Conservation (phyloP, 2,797 vertebrate genomes). For the Macropodus opercularis region DNA sequence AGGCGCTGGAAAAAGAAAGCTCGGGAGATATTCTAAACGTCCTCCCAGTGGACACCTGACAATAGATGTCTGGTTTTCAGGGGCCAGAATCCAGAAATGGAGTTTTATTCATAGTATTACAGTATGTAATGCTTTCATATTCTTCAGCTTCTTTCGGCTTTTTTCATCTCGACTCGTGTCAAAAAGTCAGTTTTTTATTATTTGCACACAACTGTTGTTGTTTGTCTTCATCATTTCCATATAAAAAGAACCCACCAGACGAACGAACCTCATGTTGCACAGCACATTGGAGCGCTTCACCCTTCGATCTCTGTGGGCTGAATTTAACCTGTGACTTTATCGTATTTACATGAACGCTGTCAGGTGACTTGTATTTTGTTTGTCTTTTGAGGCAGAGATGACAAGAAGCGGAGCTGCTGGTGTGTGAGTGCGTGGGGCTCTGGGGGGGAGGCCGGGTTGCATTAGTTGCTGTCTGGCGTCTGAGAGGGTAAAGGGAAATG, state of each 20-base stretch:
- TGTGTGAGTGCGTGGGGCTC: slow-evolving; percentile 65
- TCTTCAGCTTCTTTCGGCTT: not conserved
- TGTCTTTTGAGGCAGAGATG: slow-evolving; percentile 28
- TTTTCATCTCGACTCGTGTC: slow-evolving; percentile 16
- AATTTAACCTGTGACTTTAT: slow-evolving; percentile 39
- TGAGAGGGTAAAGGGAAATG: slow-evolving; percentile 70
- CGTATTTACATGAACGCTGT: slow-evolving; percentile 41
- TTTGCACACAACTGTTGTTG: not conserved
- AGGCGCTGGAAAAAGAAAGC: slow-evolving; percentile 49
- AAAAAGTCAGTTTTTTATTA: slow-evolving; percentile 16
- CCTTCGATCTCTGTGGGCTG: slow-evolving; percentile 30
- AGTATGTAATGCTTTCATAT: slow-evolving; percentile 30
- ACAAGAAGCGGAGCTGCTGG: slow-evolving; percentile 63
- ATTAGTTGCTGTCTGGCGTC: slow-evolving; percentile 75
- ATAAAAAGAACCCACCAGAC: slow-evolving; percentile 9
- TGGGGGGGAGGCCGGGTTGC: slow-evolving; percentile 50
- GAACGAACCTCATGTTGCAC: slow-evolving; percentile 18
- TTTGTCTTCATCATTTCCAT: slow-evolving; percentile 28
- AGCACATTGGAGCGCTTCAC: slow-evolving; percentile 22
- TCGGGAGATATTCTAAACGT: slow-evolving; percentile 62
- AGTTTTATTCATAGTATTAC: slow-evolving; percentile 22
- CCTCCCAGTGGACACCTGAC: slow-evolving; percentile 61
- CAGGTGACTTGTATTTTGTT: slow-evolving; percentile 28
- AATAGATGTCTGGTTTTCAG: slow-evolving; percentile 50
- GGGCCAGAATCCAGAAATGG: slow-evolving; percentile 12